Evolutionary conservation across 1,140 invertebrate species (phyloP).

Genomic region (Drosophila fuyamai): DNA sequence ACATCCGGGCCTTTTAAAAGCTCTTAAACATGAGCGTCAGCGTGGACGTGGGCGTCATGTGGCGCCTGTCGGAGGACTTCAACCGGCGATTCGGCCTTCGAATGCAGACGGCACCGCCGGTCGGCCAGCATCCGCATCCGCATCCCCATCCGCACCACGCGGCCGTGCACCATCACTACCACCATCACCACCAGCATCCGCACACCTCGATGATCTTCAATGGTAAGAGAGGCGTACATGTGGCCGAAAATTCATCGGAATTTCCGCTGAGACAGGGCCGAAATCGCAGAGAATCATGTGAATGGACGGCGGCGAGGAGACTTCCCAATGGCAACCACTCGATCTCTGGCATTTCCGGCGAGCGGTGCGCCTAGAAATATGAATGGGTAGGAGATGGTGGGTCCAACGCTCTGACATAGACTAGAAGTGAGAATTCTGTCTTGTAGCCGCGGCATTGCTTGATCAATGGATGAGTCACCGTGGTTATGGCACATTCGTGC

Average conservation of each 20-base stretch:
- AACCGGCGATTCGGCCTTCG: constrained; percentile 81
- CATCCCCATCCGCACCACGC: constrained; percentile 55
- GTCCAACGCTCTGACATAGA: constrained; percentile 7
- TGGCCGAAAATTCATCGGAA: constrained; percentile 48
- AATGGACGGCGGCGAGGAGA: constrained; percentile 23
- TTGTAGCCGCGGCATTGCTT: constrained; percentile 31
- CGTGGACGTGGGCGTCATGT: constrained; percentile 84
- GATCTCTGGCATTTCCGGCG: constrained; percentile 47
- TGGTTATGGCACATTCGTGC: constrained; percentile 45
- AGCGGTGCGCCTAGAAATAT: constrained; percentile 28
- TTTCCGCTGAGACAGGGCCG: constrained; percentile 23
- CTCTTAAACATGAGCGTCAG: constrained; percentile 75
- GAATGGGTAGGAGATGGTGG: constrained; percentile 6
- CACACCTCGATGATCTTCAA: constrained; percentile 85
- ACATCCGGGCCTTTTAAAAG: background rate
- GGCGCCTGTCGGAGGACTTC: constrained; percentile 84
- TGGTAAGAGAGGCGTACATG: constrained; percentile 69
- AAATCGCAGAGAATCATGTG: constrained; percentile 1
- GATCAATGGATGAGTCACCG: constrained; percentile 41
- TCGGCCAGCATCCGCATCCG: constrained; percentile 52
- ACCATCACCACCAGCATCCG: constrained; percentile 59
- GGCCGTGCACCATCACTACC: constrained; percentile 71
- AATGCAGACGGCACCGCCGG: constrained; percentile 74
- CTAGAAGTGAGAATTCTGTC: constrained; percentile 15
- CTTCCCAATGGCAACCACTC: constrained; percentile 41